phyloP scores from a whole-genome alignment of 2,113 vertebrate species.

The Hystrix cristata region DNA sequence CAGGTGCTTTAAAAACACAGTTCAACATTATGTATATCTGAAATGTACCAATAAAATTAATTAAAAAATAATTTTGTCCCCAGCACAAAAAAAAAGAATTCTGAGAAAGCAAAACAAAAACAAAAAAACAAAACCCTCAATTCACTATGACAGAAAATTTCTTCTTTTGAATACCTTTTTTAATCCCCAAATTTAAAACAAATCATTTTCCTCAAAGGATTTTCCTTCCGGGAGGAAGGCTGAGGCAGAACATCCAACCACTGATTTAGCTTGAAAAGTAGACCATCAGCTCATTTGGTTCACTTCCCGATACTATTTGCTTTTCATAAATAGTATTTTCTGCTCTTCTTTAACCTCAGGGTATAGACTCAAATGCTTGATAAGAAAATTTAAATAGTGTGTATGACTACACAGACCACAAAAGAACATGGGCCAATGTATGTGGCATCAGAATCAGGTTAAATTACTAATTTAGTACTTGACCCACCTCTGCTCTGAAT shows the following conservation, averaged over 20 bases:
- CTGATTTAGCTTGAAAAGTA: not conserved
- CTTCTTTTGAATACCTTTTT: slow-evolving; percentile 1
- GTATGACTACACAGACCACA: not conserved
- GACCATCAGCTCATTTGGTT: not conserved
- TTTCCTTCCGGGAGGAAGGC: not conserved
- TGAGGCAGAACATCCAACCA: not conserved
- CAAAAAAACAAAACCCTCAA: too few species aligned
- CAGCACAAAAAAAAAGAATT: too few species aligned
- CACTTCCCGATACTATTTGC: not conserved
- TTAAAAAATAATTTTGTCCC: too few species aligned
- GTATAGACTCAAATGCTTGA: not conserved
- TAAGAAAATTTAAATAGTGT: not conserved
- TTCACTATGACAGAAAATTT: not conserved
- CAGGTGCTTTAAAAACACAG: not conserved
- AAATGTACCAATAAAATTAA: too few species aligned
- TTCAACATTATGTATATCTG: too few species aligned
- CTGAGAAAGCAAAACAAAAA: too few species aligned
- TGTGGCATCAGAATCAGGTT: not conserved
- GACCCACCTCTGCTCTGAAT: not conserved
- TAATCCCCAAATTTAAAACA: slow-evolving; percentile 20
- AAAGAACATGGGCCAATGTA: not conserved
- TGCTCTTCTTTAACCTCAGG: not conserved
- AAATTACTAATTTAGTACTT: not conserved
- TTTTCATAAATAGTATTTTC: slow-evolving; percentile 29
- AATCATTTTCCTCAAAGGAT: not conserved